Base-by-base conservation (phyloP, 2,113 vertebrate species). In the Gadus macrocephalus region DNA sequence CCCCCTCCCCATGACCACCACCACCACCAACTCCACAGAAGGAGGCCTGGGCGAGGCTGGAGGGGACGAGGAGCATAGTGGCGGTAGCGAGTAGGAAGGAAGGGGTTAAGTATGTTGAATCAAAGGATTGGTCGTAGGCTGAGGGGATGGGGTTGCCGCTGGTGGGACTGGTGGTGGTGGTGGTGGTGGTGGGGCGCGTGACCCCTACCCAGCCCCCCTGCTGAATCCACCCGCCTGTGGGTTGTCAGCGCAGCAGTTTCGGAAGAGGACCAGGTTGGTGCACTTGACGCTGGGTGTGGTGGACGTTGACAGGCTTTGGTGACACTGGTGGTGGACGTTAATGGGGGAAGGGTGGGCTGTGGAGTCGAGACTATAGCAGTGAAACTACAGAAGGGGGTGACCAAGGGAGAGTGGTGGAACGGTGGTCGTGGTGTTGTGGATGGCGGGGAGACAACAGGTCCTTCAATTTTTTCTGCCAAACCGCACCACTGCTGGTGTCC, bases 401-500 rank as follows among this genome's bases (percentile, higher is more conserved):
- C 15, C 42, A 49, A 12, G 42, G 12, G 42, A 49, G 42, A 49
- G 12, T 17, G 27, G 42, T 49, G 66, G 76, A 78, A 76, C 73
- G 64, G 78, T 22, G 62, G 20, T 20, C 20, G 66, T 73, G 62
- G 66, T 73, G 78, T 81, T 79, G 68, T 71, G 78, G 81, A 61
- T 14, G 72, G 78, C 72, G 81, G 80, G 78, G 64, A 88, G 86
- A 81, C 81, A 85, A 86, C 85, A 83, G 42, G 85, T 78, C 83
- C 83, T 86, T 84, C 85, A 84, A 84, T 85, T 82, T 49, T 9
- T 49, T 9, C 75, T 85, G 86, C 83, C 81, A 88, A 89, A 89
- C 89, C 88, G 79, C 89, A 89, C n/a, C n/a, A 66, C 78, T 79
- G 85, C 78, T 86, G 80, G 79, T 84, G 87, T 89, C 85, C 89